Base-by-base conservation (phyloP, 2,113 vertebrate genomes). In the Rissa tridactyla region DNA sequence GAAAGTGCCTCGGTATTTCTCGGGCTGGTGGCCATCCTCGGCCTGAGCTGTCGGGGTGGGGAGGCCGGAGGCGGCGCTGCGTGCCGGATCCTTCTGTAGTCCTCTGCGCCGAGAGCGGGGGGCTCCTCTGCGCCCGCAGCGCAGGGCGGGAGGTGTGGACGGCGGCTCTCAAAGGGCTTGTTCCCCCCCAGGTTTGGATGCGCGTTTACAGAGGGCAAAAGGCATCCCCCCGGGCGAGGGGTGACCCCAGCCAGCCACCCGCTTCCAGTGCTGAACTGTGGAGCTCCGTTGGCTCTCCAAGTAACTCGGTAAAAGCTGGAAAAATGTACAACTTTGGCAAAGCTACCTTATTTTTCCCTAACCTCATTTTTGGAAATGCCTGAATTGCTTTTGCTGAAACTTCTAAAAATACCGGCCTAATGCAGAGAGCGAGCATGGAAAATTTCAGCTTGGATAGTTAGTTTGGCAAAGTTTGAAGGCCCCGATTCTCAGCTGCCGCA, bases 341-440 rank as follows among this genome's bases (percentile, higher is more conserved):
- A 92, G 66, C 85, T 60, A 19, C 79, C 2, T 58, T 64, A 34
- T 79, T 92, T 85, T 93, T 77, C 66, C 88, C 71, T 83, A 94
- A 80, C 88, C 94, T 92, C 84, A 22, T 83, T 92, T 94, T 90
- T 86, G 69, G 73, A 91, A 90, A 68, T 18, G 73, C 49, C 94
- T 79, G 90, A 71, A 64, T 87, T 85, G 89, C 94, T 94, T 96
- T 82, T 95, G 92, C 95, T 95, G 90, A 72, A 92, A 86, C 52
- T 71, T 76, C 96, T 95, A 95, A 92, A 94, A 96, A 97, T 96
- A 95, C 81, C 65, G 14, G 61, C 11, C 15, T 5, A 7, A 26
- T 22, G 80, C 66, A 29, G 96, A 3, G 49, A 90, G 86, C 12
- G 15, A 57, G 91, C 62, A 13, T 13, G 86, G 96, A 96, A 97